These are phyloP conservation scores for Acheta domesticus DNA, from an alignment of 2,888 invertebrate species.

Conservation along the genomic window DNA sequence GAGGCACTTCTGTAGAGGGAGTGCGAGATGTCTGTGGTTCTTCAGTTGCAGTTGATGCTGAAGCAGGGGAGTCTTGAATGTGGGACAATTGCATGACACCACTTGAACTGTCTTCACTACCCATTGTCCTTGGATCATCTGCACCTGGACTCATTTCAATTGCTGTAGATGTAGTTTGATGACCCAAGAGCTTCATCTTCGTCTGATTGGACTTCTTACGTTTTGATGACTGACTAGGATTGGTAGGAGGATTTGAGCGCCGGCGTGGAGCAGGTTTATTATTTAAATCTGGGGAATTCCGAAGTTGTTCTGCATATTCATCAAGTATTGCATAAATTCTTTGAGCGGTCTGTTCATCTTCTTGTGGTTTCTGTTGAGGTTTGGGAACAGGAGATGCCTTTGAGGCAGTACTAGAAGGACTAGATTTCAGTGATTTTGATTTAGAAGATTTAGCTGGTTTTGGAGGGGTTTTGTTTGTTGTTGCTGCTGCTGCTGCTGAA, in stretches of 20 bases:
- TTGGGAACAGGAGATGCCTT: constrained; percentile 65
- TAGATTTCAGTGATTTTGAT: constrained; percentile 57
- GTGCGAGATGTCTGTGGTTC: constrained; percentile 39
- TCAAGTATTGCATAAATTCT: constrained; percentile 74
- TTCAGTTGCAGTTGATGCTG: constrained; percentile 45
- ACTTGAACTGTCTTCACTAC: constrained; percentile 73
- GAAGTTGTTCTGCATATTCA: constrained; percentile 74
- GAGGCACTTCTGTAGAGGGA: constrained; percentile 40
- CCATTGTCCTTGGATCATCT: constrained; percentile 67
- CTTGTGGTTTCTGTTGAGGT: constrained; percentile 68
- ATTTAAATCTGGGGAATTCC: constrained; percentile 74
- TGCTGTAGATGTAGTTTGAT: constrained; percentile 49
- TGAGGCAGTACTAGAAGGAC: constrained; percentile 56
- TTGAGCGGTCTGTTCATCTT: constrained; percentile 77
- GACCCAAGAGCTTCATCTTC: constrained; percentile 46
- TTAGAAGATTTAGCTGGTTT: constrained; percentile 48
- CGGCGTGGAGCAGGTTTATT: constrained; percentile 77
- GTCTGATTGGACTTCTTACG: constrained; percentile 64
- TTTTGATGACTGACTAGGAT: constrained; percentile 65
- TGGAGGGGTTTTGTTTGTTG: constrained; percentile 40
- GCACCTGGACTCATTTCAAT: constrained; percentile 59
- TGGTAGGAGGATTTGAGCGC: constrained; percentile 69
- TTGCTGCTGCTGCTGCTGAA: constrained; percentile 40
- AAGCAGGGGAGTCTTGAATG: constrained; percentile 48
- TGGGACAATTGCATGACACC: constrained; percentile 57